Base-by-base conservation (phyloP, 2,797 vertebrate species). In the Lithobates pipiens region DNA sequence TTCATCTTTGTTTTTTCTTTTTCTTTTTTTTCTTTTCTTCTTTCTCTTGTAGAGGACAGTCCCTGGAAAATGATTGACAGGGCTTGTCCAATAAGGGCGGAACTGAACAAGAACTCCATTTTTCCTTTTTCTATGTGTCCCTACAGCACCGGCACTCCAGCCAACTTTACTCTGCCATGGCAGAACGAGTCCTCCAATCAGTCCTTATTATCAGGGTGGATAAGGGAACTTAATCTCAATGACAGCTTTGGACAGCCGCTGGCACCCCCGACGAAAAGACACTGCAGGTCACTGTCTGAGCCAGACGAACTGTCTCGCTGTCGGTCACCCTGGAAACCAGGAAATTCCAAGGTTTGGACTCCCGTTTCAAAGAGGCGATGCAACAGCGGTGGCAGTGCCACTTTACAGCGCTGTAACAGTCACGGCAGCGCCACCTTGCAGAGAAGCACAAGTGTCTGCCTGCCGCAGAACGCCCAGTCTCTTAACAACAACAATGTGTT, bases 261-360 rank as follows among this genome's bases (percentile, higher is more conserved):
- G 79, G 94, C 93, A 0, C 94, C 95, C 0, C 95, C 94, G 5
- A 94, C 93, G 0, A 95, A 95, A 86, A 92, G 94, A 3, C 95
- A 94, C n/a, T 95, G 95, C 88, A 77, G 93, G 78, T 96, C 95
- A 23, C 90, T 95, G 10, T 96, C 94, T 0, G 95, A 94, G 89
- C 95, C 94, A 0, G 94, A 95, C 23, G 95, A 94, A 90, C 90
- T 94, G 86, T 92, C 93, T 3, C 91, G 92, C 69, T 94, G 95
- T 85, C 80, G 90, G 0, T 94, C 94, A 0, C 94, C 92, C 0
- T 94, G 95, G 95, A 93, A 93, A 85, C 95, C 95, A 0, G 89
- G 93, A 0, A 83, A 85, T 84, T 95, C 95, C 69, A 94, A 92
- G 89, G 93, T 95, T 18, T 96, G 95, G 95, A 94, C 94, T 87